Conservation (phyloP, 2,888 invertebrate genomes). For the Mythimna lalbum region DNA sequence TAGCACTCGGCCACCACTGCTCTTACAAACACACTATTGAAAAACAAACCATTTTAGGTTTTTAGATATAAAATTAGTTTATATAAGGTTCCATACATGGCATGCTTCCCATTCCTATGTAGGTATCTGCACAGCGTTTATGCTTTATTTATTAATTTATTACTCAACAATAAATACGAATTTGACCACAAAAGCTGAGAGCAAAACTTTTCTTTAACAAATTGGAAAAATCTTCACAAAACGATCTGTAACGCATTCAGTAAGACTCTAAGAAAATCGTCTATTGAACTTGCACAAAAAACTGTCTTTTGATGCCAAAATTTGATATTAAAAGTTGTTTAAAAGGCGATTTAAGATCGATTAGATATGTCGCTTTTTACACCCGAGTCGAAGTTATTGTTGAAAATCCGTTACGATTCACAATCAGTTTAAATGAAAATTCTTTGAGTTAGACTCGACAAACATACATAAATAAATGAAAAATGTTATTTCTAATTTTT, state of each 20-base stretch:
- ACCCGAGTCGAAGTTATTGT: neutral
- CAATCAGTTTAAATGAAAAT: slow-evolving; percentile 1
- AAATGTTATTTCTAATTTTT: neutral
- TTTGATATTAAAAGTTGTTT: slow-evolving; percentile 17
- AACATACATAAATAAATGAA: neutral
- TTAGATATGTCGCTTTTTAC: slow-evolving; percentile 17
- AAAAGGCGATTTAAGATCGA: slow-evolving; percentile 24
- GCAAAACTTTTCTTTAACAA: neutral
- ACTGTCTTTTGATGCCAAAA: slow-evolving; percentile 15
- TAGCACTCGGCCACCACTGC: no score
- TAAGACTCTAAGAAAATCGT: neutral
- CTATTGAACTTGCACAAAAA: slow-evolving; percentile 18
- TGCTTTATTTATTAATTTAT: slow-evolving; percentile 4
- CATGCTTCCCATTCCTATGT: neutral
- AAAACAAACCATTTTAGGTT: no score
- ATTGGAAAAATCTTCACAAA: slow-evolving; percentile 9
- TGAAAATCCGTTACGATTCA: slow-evolving; percentile 6
- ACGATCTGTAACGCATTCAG: neutral
- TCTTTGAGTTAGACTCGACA: neutral
- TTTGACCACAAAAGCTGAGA: neutral
- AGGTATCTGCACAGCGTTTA: neutral
- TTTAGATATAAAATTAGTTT: neutral
- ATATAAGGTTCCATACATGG: neutral
- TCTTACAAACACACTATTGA: no score
- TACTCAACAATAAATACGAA: neutral